Base-by-base conservation (phyloP, 2,888 invertebrate genomes). In the Epirrhoe alternata region DNA sequence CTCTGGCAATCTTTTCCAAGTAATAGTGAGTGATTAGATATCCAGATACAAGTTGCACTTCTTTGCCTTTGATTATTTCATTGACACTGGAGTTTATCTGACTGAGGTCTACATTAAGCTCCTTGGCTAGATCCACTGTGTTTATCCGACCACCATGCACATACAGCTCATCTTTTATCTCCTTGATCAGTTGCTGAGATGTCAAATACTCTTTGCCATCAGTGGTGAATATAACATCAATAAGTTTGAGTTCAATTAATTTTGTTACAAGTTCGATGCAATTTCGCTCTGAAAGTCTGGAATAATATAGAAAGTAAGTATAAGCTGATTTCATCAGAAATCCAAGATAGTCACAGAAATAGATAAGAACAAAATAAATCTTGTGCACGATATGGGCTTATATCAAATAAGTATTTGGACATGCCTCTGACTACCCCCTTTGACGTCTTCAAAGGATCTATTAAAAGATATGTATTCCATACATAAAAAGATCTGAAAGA, bases 181-280 rank as follows among this genome's bases (percentile, higher is more conserved):
- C 99, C 77, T 96, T 97, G 17, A 95, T 92, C 66, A 99, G 94
- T 82, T 99, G 98, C 62, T 97, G 95, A 1, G 97, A 97, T 1
- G 99, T 99, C 51, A 99, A 94, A 85, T 99, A 99, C 86, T 99
- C 99, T 89, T 99, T 99, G 10, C 99, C 99, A 95, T 99, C 99
- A 76, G 95, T 96, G 0, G 99, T 99, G 85, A 97, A 98, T 64
- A 99, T 96, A 0, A 99, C 96, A 86, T 99, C 97, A 49, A 99
- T 92, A 59, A 98, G 91, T 80, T 97, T 97, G 51, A 96, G 93
- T 77, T 98, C 96, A 68, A 97, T 94, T 62, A 99, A 90, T 86
- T 97, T 97, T 61, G 96, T 96, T 6, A 99, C 97, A 68, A 99
- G 97, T 94, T 99, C 99, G 60, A 99, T 95, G 83, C 99, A 99